Evolutionary conservation across 2,113 vertebrate species (phyloP), one percentile per base, ranked within the genome.

Genomic region (Labrus mixtus): DNA sequence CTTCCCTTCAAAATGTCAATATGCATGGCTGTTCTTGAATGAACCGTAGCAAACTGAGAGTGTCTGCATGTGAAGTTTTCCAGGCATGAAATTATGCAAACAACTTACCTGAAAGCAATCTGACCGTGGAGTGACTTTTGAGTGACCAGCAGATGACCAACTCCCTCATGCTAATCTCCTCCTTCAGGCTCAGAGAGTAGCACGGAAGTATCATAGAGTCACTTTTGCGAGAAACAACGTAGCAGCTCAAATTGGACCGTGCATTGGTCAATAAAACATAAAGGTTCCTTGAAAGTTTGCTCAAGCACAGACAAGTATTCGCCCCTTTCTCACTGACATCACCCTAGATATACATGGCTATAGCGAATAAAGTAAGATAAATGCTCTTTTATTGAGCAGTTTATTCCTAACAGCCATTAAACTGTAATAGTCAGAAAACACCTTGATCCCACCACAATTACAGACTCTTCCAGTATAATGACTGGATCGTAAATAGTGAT

Each of bases 401-500:
- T n/a, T 50, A 50, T 71, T 79, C 56, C 10, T 45, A 75, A 68
- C 46, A 70, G 58, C 58, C 55, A 74, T 87, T 84, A 83, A 77
- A 75, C 39, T 41, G 43, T 59, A 85, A 66, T 57, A 64, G 53
- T 71, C 13, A 5, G 70, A 60, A 86, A 87, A 83, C 77, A 83
- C 78, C 71, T 73, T 77, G 72, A 83, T 83, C 81, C 39, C 64
- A 33, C 43, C 58, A 78, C 67, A 78, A 79, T 84, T 76, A 89
- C 39, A 84, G 54, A 48, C 63, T 73, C 57, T 64, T 81, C 46
- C 48, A 53, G 41, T 53, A 37, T 87, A 82, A 82, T 78, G 70
- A 81, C 37, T 23, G 74, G 80, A 75, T 76, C 70, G 80, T 85
- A 90, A 87, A 91, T 81, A 76, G 68, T 45, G 76, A 90, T 88